Base-by-base conservation (phyloP, 2,888 invertebrate genomes). In the Cabera pusaria region DNA sequence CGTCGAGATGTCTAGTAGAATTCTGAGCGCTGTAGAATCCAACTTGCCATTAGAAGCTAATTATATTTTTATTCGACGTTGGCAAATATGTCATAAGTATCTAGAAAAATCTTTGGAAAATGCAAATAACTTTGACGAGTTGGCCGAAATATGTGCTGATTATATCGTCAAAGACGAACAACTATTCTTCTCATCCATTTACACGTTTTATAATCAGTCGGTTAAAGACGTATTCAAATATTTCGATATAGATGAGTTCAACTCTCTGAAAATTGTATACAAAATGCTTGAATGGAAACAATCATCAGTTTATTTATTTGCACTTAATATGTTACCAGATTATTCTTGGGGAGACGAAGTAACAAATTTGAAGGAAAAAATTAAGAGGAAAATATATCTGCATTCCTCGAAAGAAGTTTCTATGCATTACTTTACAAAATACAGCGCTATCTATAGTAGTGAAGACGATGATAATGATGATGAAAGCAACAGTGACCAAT, bases 271-370 rank as follows among this genome's bases (percentile, higher is more conserved):
- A 5, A 18, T 28, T 8, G 24, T 33, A 5, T 18, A 40, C 11
- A 27, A 10, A 24, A 34, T 40, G 33, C 19, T 40, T 14, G 2
- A 14, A 6, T 40, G 18, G 22, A 7, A 34, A 28, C 6, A 23
- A 2, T 22, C 28, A 18, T 1, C 5, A n/a, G 27, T 40, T 14
- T 40, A 40, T 28, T 11, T 38, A 8, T 21, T 38, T 11, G 38
- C 32, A 7, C 10, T 33, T 7, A 5, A 26, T 5, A 28, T 24
- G 23, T 1, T 32, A 9, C 29, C 27, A n/a, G 4, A 14, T 5
- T 6, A n/a, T 5, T 6, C 6, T 3, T 9, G 14, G 1, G 1
- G 8, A 2, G 6, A 23, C 5, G 5, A 24, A 5, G 6, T 5
- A 18, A 2, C 5, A 2, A 0, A 5, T 5, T 23, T 6, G 19